Evolutionary conservation across 2,797 vertebrate genomes (phyloP).

Genomic region (Bufotes viridis): DNA sequence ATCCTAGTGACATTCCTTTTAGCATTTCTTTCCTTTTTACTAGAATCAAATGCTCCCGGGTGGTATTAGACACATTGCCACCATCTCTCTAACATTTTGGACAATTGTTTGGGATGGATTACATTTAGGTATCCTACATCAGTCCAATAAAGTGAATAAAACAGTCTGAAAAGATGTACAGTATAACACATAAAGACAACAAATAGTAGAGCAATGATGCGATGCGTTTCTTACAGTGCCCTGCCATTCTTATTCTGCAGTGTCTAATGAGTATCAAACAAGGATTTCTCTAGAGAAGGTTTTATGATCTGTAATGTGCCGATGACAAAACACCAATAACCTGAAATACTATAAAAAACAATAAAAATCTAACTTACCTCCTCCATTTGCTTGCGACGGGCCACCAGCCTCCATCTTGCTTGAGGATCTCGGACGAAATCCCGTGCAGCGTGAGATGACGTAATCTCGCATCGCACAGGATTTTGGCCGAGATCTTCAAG

Average conservation of each 20-base stretch:
- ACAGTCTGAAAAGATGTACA: background rate
- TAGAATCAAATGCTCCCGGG: background rate
- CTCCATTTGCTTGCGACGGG: too few relatives aligned
- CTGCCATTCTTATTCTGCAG: background rate
- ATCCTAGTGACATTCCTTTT: background rate
- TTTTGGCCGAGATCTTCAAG: too few relatives aligned
- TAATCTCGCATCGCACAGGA: too few relatives aligned
- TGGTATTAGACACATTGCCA: too few relatives aligned
- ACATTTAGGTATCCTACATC: background rate
- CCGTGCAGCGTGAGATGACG: too few relatives aligned
- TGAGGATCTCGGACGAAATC: too few relatives aligned
- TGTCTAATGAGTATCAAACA: background rate
- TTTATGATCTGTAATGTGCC: slow-evolving; percentile 9
- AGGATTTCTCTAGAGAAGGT: background rate
- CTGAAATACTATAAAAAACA: too few relatives aligned
- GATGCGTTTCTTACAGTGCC: background rate
- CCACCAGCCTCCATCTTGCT: too few relatives aligned
- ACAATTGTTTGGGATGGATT: background rate
- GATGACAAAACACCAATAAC: too few relatives aligned
- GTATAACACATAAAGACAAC: background rate
- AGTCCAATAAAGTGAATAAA: too few relatives aligned
- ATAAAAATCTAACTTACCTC: too few relatives aligned
- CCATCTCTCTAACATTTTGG: background rate
- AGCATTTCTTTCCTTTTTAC: background rate
- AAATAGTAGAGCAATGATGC: background rate